phyloP scores from a whole-genome alignment of 2,888 invertebrate species.

The Mythimna ferrago region DNA sequence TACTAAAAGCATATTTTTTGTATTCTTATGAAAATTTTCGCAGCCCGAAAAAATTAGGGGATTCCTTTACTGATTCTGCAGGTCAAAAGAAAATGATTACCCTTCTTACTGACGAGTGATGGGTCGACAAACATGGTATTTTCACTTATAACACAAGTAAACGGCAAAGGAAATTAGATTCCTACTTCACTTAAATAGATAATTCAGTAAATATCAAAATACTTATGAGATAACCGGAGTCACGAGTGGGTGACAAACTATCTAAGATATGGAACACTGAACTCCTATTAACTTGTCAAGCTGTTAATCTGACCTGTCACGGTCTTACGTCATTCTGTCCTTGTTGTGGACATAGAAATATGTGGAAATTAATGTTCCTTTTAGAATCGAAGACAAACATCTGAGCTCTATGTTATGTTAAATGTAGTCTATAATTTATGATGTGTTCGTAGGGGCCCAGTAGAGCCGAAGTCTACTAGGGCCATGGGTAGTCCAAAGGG shows the following conservation, averaged over 20 bases:
- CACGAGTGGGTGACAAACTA: slow-evolving; percentile 26
- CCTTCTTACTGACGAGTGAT: no score
- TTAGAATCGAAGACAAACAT: background rate
- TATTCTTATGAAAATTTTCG: background rate
- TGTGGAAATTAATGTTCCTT: background rate
- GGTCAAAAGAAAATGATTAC: background rate
- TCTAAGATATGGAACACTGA: slow-evolving; percentile 5
- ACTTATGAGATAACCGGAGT: background rate
- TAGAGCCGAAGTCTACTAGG: no score
- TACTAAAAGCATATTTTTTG: no score
- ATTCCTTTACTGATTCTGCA: no score
- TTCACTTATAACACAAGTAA: background rate
- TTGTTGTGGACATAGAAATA: slow-evolving; percentile 6
- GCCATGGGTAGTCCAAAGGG: no score
- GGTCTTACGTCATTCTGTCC: slow-evolving; percentile 23
- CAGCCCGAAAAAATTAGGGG: no score
- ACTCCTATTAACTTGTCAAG: slow-evolving; percentile 25
- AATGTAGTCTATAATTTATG: no score
- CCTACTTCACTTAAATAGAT: background rate
- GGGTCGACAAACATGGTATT: no score
- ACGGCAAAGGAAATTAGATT: background rate
- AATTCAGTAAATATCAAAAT: no score
- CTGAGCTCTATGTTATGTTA: no score
- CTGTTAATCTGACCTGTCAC: slow-evolving; percentile 19
- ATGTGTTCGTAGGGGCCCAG: no score